phyloP scores from a whole-genome alignment of 2,113 vertebrate species.

The Anarrhichthys ocellatus region DNA sequence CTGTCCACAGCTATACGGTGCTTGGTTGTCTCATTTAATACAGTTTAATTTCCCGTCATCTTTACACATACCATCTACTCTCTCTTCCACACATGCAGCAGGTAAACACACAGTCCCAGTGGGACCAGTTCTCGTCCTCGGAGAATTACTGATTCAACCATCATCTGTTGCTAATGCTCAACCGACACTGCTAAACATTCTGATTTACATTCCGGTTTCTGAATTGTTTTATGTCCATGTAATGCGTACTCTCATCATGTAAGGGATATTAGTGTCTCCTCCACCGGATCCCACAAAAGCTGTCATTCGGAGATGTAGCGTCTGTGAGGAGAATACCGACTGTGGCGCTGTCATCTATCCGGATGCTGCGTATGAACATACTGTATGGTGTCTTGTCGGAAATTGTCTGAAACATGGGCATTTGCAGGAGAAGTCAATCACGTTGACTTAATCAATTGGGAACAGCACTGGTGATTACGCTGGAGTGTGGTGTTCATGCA shows the following conservation, averaged over 20 bases:
- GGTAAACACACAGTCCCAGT: conserved; percentile 44
- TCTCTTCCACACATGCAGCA: conserved; percentile 18
- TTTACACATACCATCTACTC: conserved; percentile 34
- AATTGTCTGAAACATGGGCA: conserved; percentile 41
- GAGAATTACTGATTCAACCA: conserved; percentile 39
- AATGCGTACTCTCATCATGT: conserved; percentile 55
- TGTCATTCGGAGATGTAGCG: conserved; percentile 45
- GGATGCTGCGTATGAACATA: conserved; percentile 5
- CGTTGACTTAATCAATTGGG: conserved; percentile 56
- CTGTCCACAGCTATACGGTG: background rate
- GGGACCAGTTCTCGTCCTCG: conserved; percentile 23
- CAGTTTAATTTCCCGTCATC: conserved; percentile 47
- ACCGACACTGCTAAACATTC: conserved; percentile 45
- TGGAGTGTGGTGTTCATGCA: conserved; percentile 29
- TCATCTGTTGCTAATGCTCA: conserved; percentile 43
- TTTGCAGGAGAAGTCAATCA: conserved; percentile 64
- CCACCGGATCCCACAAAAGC: conserved; percentile 53
- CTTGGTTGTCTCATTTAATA: conserved; percentile 44
- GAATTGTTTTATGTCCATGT: conserved; percentile 40
- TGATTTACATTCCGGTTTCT: conserved; percentile 62
- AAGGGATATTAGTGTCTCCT: conserved; percentile 66
- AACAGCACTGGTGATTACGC: conserved; percentile 20
- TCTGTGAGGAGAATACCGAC: conserved; percentile 49
- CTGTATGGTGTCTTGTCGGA: conserved; percentile 26
- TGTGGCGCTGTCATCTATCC: conserved; percentile 1